Conservation (phyloP, 2,888 invertebrate species). For the Perizoma affinitatum region DNA sequence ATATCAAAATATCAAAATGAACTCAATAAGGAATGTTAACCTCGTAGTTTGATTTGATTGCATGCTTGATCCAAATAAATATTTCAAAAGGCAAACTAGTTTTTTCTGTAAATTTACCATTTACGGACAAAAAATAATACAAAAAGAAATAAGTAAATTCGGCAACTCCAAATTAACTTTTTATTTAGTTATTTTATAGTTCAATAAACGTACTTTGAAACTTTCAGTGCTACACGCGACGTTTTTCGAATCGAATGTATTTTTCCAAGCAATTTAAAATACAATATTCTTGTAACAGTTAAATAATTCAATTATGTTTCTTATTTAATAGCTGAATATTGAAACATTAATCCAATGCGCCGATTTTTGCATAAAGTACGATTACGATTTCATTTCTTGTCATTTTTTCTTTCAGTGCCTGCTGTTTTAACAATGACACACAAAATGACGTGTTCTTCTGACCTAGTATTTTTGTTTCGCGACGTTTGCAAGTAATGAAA, state of each 20-base stretch:
- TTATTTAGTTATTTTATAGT: conserved; percentile 25
- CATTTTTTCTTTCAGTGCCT: background rate
- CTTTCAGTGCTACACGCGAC: conserved; percentile 29
- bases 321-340: conserved; percentile 4
- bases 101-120: conserved; percentile 5
- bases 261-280: conserved; percentile 4
- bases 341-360: background rate
- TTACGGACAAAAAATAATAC: background rate
- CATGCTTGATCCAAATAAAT: conserved; percentile 1
- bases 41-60: conserved; percentile 1
- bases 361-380: background rate
- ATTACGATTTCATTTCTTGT: background rate
- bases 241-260: conserved; percentile 12
- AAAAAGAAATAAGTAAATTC: conserved; percentile 5
- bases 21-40: no score
- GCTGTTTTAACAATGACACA: conserved; percentile 4
- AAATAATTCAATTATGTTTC: background rate
- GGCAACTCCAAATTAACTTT: conserved; percentile 19
- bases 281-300: background rate
- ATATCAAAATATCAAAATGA: no score
- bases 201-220: conserved; percentile 25
- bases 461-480: conserved; percentile 10
- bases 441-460: conserved; percentile 15
- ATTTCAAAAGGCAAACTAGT: conserved; percentile 2
- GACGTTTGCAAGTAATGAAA: conserved; percentile 2